Base-by-base conservation (phyloP, 1,140 invertebrate species). In the Proales similis region DNA sequence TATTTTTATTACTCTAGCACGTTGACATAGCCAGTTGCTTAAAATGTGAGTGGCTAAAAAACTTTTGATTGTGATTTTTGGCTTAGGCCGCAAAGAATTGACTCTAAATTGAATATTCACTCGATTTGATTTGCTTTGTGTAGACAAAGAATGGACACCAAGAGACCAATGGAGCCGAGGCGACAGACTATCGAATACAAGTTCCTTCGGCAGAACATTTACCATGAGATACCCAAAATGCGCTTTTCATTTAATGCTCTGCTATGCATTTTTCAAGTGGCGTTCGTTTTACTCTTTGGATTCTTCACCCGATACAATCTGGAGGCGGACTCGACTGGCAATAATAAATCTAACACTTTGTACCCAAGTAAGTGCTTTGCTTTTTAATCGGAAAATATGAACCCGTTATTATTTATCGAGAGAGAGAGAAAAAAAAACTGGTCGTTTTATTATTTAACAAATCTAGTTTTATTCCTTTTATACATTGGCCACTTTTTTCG, bases 161-260 rank as follows among this genome's bases (percentile, higher is more conserved):
- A n/a, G n/a, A n/a, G n/a, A n/a, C n/a, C n/a, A n/a, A 57, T 57
- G 51, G 51, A 57, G n/a, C 4, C 49, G 22, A 39, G 51, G 24
- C 33, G 51, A 57, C 51, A 57, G 32, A 57, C 51, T 12, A 57
- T 57, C 27, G 51, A 57, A 39, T 57, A 57, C 32, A 57, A 57
- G 45, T 57, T 57, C 45, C 27, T 57, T 9, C 51, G 51, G 4
- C 51, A 57, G 27, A 57, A 57, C 30, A 57, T 42, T 24, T 42
- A 57, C 45, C 51, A 57, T 42, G 17, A 36, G 29, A 42, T 57
- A 42, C 51, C 51, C 19, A 57, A 42, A 57, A 57, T 24, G 22
- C 17, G 51, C 17, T 57, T 22, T 24, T 29, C 51, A 32, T 57
- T 57, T 36, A 26, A 22, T 39, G 45, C 45, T 11, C 45, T 29